A percentile compares a stretch with the other conserved stretches of the same genome.
These are phyloP conservation scores for Lota lota DNA, from an alignment of 2,113 vertebrate species.

Conservation along the genomic window DNA sequence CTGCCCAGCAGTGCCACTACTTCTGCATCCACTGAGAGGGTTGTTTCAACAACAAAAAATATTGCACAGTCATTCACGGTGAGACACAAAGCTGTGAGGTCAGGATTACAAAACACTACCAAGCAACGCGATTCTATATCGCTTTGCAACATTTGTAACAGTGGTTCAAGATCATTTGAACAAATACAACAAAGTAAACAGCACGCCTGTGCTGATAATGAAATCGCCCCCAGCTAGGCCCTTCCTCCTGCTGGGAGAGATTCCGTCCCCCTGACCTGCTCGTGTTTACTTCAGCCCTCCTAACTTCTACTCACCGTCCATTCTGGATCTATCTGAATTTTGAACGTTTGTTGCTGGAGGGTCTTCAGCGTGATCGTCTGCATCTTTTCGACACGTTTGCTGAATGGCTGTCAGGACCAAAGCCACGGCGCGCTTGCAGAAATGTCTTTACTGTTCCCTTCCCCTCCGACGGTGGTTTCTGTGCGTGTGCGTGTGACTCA, in stretches of 20 bases:
- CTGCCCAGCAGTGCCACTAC: neutral
- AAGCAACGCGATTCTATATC: neutral
- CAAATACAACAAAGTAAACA: neutral
- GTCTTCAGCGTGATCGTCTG: conserved; percentile 76
- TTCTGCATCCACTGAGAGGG: neutral
- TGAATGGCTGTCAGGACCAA: neutral
- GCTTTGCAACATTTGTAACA: neutral
- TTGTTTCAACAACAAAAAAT: conserved; percentile 29
- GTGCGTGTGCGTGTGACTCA: conserved; percentile 72
- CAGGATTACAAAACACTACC: neutral
- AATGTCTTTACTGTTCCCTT: no score
- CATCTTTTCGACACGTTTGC: conserved; percentile 45
- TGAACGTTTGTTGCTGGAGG: conserved; percentile 77
- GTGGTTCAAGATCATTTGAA: neutral
- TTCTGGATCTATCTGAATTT: conserved; percentile 69
- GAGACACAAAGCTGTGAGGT: conserved; percentile 16
- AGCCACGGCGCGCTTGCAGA: neutral
- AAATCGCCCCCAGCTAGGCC: conserved; percentile 11
- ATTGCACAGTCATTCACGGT: conserved; percentile 63
- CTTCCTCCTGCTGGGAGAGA: neutral
- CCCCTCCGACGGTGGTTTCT: conserved; percentile 26
- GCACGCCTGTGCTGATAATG: conserved; percentile 9
- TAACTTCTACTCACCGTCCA: conserved; percentile 66
- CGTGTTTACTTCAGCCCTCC: conserved; percentile 48
- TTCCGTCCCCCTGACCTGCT: conserved; percentile 37